phyloP scores from a whole-genome alignment of 2,797 vertebrate species.

The Alectoris magna region DNA sequence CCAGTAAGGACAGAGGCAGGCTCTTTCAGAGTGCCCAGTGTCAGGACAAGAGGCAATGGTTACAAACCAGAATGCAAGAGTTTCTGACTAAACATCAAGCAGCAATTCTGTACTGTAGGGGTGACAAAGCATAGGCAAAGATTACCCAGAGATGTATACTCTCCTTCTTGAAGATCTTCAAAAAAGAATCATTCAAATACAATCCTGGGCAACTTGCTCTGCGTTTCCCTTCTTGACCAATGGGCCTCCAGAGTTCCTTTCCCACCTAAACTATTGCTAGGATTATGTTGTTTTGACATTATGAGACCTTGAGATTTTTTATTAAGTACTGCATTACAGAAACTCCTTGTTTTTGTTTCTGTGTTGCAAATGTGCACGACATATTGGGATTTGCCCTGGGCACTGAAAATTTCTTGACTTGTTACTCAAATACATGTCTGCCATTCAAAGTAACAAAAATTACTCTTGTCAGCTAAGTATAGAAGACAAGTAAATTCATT shows the following conservation, averaged over 20 bases:
- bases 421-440: neutral
- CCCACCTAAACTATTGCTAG: neutral
- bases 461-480: neutral
- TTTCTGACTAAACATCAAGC: neutral
- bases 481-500: neutral
- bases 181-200: neutral
- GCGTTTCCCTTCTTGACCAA: neutral
- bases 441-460: neutral
- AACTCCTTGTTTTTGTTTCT: neutral
- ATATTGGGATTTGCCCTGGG: neutral
- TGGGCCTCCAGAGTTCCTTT: neutral
- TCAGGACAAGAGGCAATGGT: neutral
- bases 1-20: neutral
- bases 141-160: neutral
- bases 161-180: neutral
- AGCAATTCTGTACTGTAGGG: neutral
- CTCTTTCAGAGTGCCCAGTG: neutral
- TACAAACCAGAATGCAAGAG: neutral
- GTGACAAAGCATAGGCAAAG: neutral
- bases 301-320: constrained; percentile 27
- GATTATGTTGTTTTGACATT: no score
- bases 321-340: constrained; percentile 36
- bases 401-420: neutral
- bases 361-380: neutral
- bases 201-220: neutral